Conservation (phyloP, 2,797 vertebrate genomes). For the Myotis planiceps region DNA sequence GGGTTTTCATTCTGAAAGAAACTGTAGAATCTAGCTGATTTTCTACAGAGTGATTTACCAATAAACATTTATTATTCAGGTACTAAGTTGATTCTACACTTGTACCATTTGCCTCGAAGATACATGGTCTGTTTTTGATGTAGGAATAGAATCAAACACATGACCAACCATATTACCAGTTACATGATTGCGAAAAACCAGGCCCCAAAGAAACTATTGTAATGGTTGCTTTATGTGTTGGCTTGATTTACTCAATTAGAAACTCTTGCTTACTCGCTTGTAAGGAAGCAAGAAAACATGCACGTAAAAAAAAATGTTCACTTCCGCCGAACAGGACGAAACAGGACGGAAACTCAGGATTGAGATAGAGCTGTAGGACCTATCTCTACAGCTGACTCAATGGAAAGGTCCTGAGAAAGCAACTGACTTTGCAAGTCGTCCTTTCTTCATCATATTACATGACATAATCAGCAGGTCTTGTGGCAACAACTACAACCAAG, state of each 20-base stretch:
- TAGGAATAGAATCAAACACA: slow-evolving; percentile 33
- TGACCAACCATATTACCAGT: slow-evolving; percentile 7
- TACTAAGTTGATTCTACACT: slow-evolving; percentile 10
- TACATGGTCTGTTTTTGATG: neutral
- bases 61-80: slow-evolving; percentile 56
- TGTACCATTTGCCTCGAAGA: slow-evolving; percentile 44
- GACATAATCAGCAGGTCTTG: neutral
- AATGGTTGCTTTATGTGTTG: slow-evolving; percentile 16
- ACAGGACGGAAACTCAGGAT: neutral
- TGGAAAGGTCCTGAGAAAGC: neutral
- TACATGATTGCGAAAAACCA: slow-evolving; percentile 3
- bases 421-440: neutral
- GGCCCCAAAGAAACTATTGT: neutral
- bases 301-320: neutral
- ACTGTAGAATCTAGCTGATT: neutral
- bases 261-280: neutral
- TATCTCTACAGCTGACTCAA: neutral
- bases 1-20: slow-evolving; percentile 3
- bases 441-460: neutral
- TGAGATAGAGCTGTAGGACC: neutral
- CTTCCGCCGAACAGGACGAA: neutral
- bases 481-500: neutral
- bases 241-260: neutral
- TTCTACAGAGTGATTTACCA: neutral
- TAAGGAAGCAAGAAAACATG: neutral